Percentiles rank a stretch among this genome's conserved stretches.
Conservation (phyloP, 2,797 vertebrate species). For the Falco rusticolus region DNA sequence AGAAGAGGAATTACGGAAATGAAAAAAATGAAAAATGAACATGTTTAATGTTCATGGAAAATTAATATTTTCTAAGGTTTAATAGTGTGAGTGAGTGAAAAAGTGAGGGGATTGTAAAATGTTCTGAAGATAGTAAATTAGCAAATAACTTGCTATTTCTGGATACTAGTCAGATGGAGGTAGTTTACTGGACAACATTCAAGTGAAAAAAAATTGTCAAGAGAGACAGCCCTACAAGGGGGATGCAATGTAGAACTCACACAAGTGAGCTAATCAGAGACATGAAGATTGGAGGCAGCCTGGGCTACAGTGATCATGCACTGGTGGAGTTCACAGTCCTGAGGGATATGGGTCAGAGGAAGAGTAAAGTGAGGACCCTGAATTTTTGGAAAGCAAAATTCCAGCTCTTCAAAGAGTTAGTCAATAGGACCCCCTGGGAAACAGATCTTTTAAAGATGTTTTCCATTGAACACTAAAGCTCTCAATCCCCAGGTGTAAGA, state of each 20-base stretch:
- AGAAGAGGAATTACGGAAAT: background rate
- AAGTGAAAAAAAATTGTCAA: background rate
- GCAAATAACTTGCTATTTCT: background rate
- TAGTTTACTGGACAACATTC: background rate
- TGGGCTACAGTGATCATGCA: background rate
- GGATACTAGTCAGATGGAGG: background rate
- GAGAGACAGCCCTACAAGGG: background rate
- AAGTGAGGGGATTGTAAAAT: background rate
- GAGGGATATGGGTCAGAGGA: too few relatives aligned
- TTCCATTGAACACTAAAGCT: too few relatives aligned
- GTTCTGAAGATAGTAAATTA: background rate
- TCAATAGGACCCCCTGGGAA: too few relatives aligned
- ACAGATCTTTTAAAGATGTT: too few relatives aligned
- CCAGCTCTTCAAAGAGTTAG: too few relatives aligned
- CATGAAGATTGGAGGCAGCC: background rate
- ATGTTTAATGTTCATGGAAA: background rate
- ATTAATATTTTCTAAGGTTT: background rate
- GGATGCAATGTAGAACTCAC: background rate
- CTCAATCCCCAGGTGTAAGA: too few relatives aligned
- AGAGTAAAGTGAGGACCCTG: too few relatives aligned
- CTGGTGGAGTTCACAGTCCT: background rate
- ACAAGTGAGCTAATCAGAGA: background rate
- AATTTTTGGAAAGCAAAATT: too few relatives aligned
- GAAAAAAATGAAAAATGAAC: background rate
- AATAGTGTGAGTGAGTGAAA: background rate